A percentile compares a stretch with the other conserved stretches of the same genome.
phyloP scores from a whole-genome alignment of 1,140 invertebrate species.

The Leptoteleia sp. region DNA sequence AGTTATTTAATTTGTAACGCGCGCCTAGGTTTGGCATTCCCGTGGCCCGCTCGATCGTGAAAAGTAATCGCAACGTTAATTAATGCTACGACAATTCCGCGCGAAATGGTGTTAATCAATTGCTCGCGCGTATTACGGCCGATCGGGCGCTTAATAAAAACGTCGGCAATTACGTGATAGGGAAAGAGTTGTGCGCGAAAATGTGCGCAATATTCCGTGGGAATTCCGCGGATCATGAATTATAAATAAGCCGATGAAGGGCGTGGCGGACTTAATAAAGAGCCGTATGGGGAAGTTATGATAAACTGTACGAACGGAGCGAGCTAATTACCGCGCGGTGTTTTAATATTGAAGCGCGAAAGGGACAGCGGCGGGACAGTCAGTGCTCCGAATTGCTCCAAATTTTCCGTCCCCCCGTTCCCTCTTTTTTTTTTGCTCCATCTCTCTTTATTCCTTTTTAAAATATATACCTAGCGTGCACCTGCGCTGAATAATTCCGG shows the following conservation, averaged over 20 bases:
- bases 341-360: conserved; percentile 17
- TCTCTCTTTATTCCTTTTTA: too few species aligned
- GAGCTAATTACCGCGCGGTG: conserved; percentile 20
- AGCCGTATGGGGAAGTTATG: conserved; percentile 26
- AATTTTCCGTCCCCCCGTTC: too few species aligned
- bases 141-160: conserved; percentile 23
- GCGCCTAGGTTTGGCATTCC: not conserved
- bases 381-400: not conserved
- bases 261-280: conserved; percentile 22
- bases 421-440: too few species aligned
- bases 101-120: conserved; percentile 15
- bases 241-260: conserved; percentile 26
- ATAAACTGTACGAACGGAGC: conserved; percentile 12
- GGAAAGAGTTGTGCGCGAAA: conserved; percentile 12
- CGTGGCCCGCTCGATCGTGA: not conserved
- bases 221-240: conserved; percentile 29
- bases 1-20: conserved; percentile 9
- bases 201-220: conserved; percentile 17
- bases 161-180: conserved; percentile 16
- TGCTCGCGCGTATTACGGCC: conserved; percentile 10
- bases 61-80: conserved; percentile 20
- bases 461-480: too few species aligned
- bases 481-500: conserved; percentile 21
- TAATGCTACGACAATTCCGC: conserved; percentile 15
- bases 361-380: not conserved